Conservation (phyloP, 2,888 invertebrate species). For the Podabrus alpinus region DNA sequence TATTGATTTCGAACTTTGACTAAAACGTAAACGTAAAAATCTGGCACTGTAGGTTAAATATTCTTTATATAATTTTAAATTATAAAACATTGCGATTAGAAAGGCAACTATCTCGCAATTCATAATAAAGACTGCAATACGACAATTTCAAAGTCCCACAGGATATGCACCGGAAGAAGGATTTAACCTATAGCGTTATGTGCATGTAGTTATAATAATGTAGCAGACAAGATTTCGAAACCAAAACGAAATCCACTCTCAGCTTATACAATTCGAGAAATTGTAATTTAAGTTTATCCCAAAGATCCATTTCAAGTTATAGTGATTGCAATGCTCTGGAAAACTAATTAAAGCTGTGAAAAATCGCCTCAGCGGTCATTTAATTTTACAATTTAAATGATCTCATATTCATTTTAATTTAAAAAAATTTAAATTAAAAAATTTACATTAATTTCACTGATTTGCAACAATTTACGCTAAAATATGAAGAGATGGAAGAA, state of each 20-base stretch:
- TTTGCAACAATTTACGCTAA: conserved; percentile 29
- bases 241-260: conserved; percentile 7
- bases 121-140: conserved; percentile 1
- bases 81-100: not conserved
- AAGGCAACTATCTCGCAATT: not conserved
- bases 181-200: conserved; percentile 19
- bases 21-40: too few species aligned
- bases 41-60: too few species aligned
- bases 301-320: not conserved
- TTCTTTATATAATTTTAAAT: not conserved
- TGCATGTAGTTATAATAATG: conserved; percentile 25
- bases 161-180: conserved; percentile 17
- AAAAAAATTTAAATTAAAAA: conserved; percentile 27
- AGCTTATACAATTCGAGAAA: conserved; percentile 3
- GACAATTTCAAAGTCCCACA: conserved; percentile 10
- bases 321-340: not conserved
- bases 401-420: conserved; percentile 21
- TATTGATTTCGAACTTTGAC: too few species aligned
- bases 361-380: not conserved
- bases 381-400: conserved; percentile 5
- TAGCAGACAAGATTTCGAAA: conserved; percentile 13
- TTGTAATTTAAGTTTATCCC: conserved; percentile 9
- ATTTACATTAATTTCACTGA: conserved; percentile 31
- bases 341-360: not conserved
- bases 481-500: conserved; percentile 7